A percentile compares a stretch with the other conserved stretches of the same genome.
These are phyloP conservation scores for Condylura cristata DNA, from an alignment of 2,113 vertebrate genomes.

Conservation along the genomic window DNA sequence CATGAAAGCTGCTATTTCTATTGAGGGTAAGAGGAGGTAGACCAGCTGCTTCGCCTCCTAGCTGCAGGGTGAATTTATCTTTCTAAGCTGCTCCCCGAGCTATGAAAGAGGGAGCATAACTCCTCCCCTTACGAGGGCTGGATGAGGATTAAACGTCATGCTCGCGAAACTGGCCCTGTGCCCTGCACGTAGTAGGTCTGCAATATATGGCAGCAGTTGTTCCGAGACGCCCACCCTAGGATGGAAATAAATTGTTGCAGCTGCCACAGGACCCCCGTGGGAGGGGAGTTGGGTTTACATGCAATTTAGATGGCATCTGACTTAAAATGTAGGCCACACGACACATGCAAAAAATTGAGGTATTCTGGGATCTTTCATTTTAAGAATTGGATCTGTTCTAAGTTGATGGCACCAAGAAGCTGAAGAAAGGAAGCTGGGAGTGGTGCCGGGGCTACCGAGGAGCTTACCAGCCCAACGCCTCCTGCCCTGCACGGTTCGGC, in stretches of 20 bases:
- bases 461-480: rapidly evolving
- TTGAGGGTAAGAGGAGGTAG: background rate
- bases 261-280: rapidly evolving
- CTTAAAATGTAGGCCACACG: background rate
- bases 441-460: too few relatives aligned
- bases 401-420: background rate
- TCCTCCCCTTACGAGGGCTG: background rate
- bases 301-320: background rate
- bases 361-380: background rate
- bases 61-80: background rate
- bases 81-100: background rate
- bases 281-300: background rate
- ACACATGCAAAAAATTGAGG: background rate
- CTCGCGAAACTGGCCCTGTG: background rate
- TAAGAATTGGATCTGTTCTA: background rate
- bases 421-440: background rate
- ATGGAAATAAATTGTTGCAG: background rate
- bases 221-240: rapidly evolving
- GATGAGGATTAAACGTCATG: rapidly evolving
- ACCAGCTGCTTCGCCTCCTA: background rate
- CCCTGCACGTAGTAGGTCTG: background rate
- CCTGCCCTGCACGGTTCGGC: rapidly evolving
- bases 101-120: too few relatives aligned
- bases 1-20: background rate
- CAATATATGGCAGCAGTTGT: rapidly evolving